Evolutionary conservation across 2,113 vertebrate species (phyloP), one percentile per base, ranked within the genome.

Genomic region (Pteruthius melanotis): DNA sequence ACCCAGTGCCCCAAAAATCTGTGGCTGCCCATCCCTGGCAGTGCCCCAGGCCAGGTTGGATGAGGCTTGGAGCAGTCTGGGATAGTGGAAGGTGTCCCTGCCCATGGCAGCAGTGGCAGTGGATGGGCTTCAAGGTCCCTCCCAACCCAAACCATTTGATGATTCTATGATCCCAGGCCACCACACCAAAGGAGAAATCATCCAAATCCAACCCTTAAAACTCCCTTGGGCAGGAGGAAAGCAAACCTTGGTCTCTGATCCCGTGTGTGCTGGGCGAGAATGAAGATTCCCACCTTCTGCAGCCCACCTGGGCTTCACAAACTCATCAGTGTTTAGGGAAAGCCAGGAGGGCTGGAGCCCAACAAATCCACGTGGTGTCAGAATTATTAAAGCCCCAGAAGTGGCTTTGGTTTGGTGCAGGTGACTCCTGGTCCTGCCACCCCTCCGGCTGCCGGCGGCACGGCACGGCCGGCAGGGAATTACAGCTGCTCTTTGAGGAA

Each of bases 41-140:
- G 37, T 45, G 39, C 1, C 69, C 78, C 12, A 15, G 45, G 69
- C 77, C 33, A 52, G 31, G 18, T 19, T 89, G 60, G 47, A 30
- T 0, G 0, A 13, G 40, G 2, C 10, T 30, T 23, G 8, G 31
- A 49, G 31, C 21, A 7, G 0, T 30, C 30, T 54, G 31, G 63
- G n/a, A 2, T 5, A 15, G 63, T 47, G 47, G 47, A 3, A 61
- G 11, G 9, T 76, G 54, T 30, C n/a, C 20, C 24, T 82, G 39
- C 9, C 26, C 39, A 4, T 4, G 30, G 45, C 20, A 45, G 33
- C 50, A 5, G 13, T 59, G 60, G 37, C 2, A 16, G 6, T 1
- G 15, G 50, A 2, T 15, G 31, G 3, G 47, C 11, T 31, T 27
- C 31, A 23, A 35, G 5, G 47, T 49, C 47, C 16, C 16, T 75